Conservation (phyloP, 2,888 invertebrate genomes). For the Leistus spinibarbis region DNA sequence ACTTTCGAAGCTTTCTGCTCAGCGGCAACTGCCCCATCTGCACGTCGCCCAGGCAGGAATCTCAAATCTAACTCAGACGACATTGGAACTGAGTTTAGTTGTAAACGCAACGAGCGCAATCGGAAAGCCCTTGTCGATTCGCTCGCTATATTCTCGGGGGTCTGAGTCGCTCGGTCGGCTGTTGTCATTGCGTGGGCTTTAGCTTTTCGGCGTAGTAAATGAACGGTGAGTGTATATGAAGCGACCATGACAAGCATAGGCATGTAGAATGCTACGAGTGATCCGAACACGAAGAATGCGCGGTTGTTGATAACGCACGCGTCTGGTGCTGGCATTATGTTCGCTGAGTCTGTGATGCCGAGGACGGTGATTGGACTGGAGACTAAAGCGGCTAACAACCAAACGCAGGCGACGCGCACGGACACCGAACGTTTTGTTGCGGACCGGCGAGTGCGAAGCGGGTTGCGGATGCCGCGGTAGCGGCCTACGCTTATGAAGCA, state of each 20-base stretch:
- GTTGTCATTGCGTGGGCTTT: slow-evolving; percentile 49
- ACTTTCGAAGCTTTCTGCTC: slow-evolving; percentile 96
- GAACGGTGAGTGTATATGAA: slow-evolving; percentile 84
- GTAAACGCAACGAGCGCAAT: slow-evolving; percentile 65
- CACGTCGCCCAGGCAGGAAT: slow-evolving; percentile 22
- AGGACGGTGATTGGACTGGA: slow-evolving; percentile 84
- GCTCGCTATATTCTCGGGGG: slow-evolving; percentile 71
- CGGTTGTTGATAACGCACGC: slow-evolving; percentile 84
- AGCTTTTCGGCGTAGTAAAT: slow-evolving; percentile 21
- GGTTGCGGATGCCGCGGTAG: slow-evolving; percentile 87
- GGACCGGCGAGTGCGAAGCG: slow-evolving; percentile 82
- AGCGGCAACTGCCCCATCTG: slow-evolving; percentile 73
- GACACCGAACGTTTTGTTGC: slow-evolving; percentile 82
- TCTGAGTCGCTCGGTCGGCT: slow-evolving; percentile 74
- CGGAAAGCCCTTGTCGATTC: slow-evolving; percentile 62
- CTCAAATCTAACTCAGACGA: slow-evolving; percentile 20
- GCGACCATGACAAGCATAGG: slow-evolving; percentile 95
- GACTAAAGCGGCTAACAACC: slow-evolving; percentile 89
- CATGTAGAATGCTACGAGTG: slow-evolving; percentile 91
- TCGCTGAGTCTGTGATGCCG: slow-evolving; percentile 75
- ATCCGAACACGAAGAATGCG: slow-evolving; percentile 89
- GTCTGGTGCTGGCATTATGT: slow-evolving; percentile 80
- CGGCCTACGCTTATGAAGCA: slow-evolving; percentile 90
- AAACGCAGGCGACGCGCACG: slow-evolving; percentile 89
- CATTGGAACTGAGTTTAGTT: slow-evolving; percentile 64